Evolutionary conservation across 2,888 invertebrate species (phyloP), one percentile per base, ranked within the genome.

Genomic region (Tachina fera): DNA sequence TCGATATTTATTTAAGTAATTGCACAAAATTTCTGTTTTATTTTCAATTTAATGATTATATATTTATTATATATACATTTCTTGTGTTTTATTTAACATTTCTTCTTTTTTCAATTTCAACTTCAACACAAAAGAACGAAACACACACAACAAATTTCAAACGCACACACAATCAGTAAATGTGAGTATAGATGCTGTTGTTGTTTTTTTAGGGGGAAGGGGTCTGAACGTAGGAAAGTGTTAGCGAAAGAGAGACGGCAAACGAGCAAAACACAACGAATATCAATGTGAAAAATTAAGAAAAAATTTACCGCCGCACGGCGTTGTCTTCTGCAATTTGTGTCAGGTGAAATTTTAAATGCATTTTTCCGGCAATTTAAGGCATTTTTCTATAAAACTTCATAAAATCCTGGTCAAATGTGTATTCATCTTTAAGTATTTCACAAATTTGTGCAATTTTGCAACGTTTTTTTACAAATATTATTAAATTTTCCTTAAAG

Each of bases 341-440:
- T 84, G 84, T 84, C 84, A 84, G 84, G 84, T 81, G 84, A 84
- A 81, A 81, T 74, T 77, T 84, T 74, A 81, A 84, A 84, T 81
- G 72, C 84, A 84, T 84, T 77, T 76, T 81, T 81, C 68, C n/a
- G 47, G 11, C 47, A 22, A 68, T 74, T 68, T 74, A 61, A 1
- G 3, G 10, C 58, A 77, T 47, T 75, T 81, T 77, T 45, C 41
- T 16, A 11, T 1, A 19, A 31, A 78, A 81, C 63, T 81, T 77
- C 72, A 84, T 84, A 49, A n/a, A 77, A 68, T 72, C 67, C 72
- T 13, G 4, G 11, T 70, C 43, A 13, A 13, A 14, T 14, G 1
- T 10, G 31, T n/a, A 11, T 61, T 77, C 14, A 51, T 81, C 67
- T 77, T 14, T 14, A 61, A 0, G 41, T 72, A 61, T 84, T 84